Base-by-base conservation (phyloP, 2,888 invertebrate genomes). In the Eupsilia transversa region DNA sequence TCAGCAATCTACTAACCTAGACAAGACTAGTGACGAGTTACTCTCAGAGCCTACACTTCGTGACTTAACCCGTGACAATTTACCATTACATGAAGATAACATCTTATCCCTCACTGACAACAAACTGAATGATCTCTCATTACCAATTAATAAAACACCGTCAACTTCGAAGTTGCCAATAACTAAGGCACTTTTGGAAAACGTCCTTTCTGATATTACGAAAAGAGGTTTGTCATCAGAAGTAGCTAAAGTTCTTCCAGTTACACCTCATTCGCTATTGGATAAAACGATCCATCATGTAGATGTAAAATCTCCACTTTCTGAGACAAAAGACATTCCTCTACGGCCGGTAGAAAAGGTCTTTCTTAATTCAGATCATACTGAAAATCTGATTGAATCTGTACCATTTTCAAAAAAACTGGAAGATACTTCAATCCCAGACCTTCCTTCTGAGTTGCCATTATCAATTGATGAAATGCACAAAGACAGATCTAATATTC, bases 181-280 rank as follows among this genome's bases (percentile, higher is more conserved):
- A 52, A 57, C 57, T n/a, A 80, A 79, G 54, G 27, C 27, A 49
- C 46, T 80, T 2, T 43, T 74, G 6, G 33, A 74, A 30, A 74
- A 74, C 49, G 54, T 79, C 4, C 33, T 80, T n/a, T 66, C 41
- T 38, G 67, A 74, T 3, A 74, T 80, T 38, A 63, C 12, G 0
- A 79, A 72, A 43, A 35, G 20, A 20, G 27, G 10, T 23, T 61
- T 56, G 2, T 30, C 35, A n/a, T 14, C 61, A n/a, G 6, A 14
- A 27, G 38, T 59, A 30, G 14, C 59, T 30, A 52, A 52, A 59
- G 2, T 20, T 52, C 41, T 10, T 14, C 35, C 33, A 27, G 33
- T 27, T 6, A 54, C 35, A 56, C 6, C 14, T 1, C 7, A 6
- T 17, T 59, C 38, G 4, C 7, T 4, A 23, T 23, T 64, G 3